Evolutionary conservation across 35 echinoderm and acorn worm genomes (phyloP).

Genomic region (Acanthaster planci): DNA sequence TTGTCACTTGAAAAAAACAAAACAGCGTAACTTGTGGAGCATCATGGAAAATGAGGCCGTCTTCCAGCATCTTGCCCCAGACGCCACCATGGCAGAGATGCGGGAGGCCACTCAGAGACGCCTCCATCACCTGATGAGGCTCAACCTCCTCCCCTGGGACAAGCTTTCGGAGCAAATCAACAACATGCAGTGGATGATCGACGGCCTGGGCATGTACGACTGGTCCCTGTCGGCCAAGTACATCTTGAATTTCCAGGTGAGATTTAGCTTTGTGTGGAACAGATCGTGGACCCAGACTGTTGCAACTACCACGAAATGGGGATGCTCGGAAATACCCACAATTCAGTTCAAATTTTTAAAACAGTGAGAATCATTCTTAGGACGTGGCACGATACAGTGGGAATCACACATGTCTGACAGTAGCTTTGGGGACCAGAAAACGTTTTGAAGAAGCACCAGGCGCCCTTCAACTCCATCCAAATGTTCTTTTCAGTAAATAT

Average conservation of each 20-base stretch:
- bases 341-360: neutral
- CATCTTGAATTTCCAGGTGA: constrained; percentile 70
- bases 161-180: constrained; percentile 12
- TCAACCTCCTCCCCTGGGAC: constrained; percentile 42
- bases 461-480: no score
- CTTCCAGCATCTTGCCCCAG: constrained; percentile 44
- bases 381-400: no score
- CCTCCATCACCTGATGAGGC: constrained; percentile 61
- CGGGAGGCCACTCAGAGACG: constrained; percentile 52
- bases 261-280: no score
- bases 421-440: no score
- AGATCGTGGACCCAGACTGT: neutral
- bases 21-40: constrained; percentile 73
- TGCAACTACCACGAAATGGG: neutral
- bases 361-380: neutral
- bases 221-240: constrained; percentile 67
- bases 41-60: constrained; percentile 76
- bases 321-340: neutral
- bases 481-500: no score
- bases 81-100: constrained; percentile 50
- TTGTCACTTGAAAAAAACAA: neutral
- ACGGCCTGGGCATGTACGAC: constrained; percentile 73
- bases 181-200: constrained; percentile 25
- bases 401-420: no score
- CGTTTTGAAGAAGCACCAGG: no score